phyloP scores from a whole-genome alignment of 2,888 invertebrate genomes.

The Macaria notata region DNA sequence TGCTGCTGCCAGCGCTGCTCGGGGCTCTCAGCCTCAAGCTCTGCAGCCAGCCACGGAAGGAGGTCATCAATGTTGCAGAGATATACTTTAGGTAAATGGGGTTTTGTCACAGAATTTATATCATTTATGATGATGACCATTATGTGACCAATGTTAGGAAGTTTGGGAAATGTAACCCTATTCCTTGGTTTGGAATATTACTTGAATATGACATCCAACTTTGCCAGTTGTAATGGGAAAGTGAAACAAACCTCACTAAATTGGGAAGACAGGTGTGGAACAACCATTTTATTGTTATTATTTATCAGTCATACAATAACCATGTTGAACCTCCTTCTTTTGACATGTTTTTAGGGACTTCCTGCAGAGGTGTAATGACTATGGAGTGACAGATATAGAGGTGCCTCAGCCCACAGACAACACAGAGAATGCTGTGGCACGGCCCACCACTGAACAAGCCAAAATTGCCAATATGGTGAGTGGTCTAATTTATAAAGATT shows the following conservation, averaged over 20 bases:
- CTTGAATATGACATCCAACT: no score
- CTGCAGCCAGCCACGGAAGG: conserved; percentile 84
- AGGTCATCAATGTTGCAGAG: conserved; percentile 89
- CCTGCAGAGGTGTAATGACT: conserved; percentile 90
- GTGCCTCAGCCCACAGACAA: conserved; percentile 51
- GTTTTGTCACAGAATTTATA: no score
- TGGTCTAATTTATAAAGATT: background rate
- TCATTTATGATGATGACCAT: no score
- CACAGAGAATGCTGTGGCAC: conserved; percentile 25
- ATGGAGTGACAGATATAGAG: conserved; percentile 86
- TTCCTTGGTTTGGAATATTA: no score
- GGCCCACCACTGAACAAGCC: conserved; percentile 60
- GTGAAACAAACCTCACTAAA: no score
- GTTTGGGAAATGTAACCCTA: no score
- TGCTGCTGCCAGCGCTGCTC: conserved; percentile 92
- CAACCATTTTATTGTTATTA: no score
- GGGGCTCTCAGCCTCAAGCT: conserved; percentile 89
- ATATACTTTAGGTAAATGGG: conserved; percentile 86
- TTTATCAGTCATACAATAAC: no score
- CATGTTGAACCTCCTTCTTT: no score
- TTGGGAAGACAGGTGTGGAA: no score
- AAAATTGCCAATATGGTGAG: conserved; percentile 69
- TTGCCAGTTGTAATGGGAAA: no score
- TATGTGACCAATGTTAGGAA: no score
- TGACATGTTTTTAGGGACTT: conserved; percentile 84